These are phyloP conservation scores for Oryzias curvinotus DNA, from an alignment of 2,113 vertebrate species.

Conservation along the genomic window DNA sequence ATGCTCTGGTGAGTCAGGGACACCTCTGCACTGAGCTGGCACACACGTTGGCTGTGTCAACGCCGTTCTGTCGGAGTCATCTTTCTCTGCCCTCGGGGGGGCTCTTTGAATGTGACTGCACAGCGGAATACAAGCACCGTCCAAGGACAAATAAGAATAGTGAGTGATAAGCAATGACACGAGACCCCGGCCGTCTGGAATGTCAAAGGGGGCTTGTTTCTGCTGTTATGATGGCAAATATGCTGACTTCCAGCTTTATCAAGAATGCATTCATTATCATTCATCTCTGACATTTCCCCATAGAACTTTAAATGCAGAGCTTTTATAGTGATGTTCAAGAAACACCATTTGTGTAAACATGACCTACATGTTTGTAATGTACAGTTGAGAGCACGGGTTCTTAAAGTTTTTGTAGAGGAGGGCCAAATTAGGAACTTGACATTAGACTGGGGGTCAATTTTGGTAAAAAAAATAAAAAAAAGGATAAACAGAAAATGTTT, in stretches of 20 bases:
- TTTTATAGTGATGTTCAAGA: slow-evolving; percentile 23
- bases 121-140: slow-evolving; percentile 24
- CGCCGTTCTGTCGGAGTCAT: slow-evolving; percentile 55
- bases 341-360: slow-evolving; percentile 3
- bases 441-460: no score
- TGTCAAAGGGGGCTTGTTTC: slow-evolving; percentile 58
- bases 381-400: no score
- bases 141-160: slow-evolving; percentile 51
- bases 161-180: slow-evolving; percentile 42
- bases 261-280: slow-evolving; percentile 30
- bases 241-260: slow-evolving; percentile 21
- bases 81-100: slow-evolving; percentile 38
- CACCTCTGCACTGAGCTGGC: slow-evolving; percentile 56
- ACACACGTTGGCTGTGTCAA: slow-evolving; percentile 59
- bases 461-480: no score
- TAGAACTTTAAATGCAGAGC: slow-evolving; percentile 55
- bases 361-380: not conserved
- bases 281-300: slow-evolving; percentile 55
- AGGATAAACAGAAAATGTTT: no score
- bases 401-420: no score
- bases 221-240: slow-evolving; percentile 17
- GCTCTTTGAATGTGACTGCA: slow-evolving; percentile 31
- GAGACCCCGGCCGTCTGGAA: slow-evolving; percentile 43
- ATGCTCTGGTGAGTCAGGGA: slow-evolving; percentile 46
- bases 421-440: no score